A percentile compares a stretch with the other conserved stretches of the same genome.
Evolutionary conservation across 2,888 invertebrate genomes (phyloP).

Genomic region (Trilocha varians): DNA sequence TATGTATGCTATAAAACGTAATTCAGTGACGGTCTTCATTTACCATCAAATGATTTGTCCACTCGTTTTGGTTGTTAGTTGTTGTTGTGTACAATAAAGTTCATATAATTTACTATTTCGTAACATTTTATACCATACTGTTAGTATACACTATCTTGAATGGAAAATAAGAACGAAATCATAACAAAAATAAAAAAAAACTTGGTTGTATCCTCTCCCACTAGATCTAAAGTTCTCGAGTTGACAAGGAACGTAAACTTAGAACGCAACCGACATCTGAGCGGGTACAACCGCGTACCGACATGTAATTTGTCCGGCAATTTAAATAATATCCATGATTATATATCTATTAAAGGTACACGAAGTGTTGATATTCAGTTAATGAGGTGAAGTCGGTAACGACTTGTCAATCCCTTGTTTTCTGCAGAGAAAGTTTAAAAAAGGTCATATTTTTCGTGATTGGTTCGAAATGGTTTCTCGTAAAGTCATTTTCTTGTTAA

Average conservation of each 20-base stretch:
- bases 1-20: too few species aligned
- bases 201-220: slow-evolving; percentile 29
- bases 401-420: slow-evolving; percentile 25
- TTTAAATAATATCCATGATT: slow-evolving; percentile 71
- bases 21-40: too few species aligned
- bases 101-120: slow-evolving; percentile 4
- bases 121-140: background rate
- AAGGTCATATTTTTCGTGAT: too few species aligned
- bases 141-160: background rate
- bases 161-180: background rate
- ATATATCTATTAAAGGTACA: slow-evolving; percentile 67
- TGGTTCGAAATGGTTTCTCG: too few species aligned
- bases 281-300: slow-evolving; percentile 56
- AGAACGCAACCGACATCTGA: slow-evolving; percentile 62
- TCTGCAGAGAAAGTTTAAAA: slow-evolving; percentile 36
- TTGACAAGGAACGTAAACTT: slow-evolving; percentile 54
- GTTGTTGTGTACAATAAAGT: slow-evolving; percentile 1
- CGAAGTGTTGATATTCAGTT: slow-evolving; percentile 65
- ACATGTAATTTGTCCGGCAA: slow-evolving; percentile 68
- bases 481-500: too few species aligned
- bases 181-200: slow-evolving; percentile 2
- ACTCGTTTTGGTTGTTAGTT: background rate
- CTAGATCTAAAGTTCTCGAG: slow-evolving; percentile 31
- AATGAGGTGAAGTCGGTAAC: slow-evolving; percentile 53
- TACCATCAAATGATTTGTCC: too few species aligned